Base-by-base conservation (phyloP, 2,888 invertebrate genomes). In the Chydorus sphaericus region DNA sequence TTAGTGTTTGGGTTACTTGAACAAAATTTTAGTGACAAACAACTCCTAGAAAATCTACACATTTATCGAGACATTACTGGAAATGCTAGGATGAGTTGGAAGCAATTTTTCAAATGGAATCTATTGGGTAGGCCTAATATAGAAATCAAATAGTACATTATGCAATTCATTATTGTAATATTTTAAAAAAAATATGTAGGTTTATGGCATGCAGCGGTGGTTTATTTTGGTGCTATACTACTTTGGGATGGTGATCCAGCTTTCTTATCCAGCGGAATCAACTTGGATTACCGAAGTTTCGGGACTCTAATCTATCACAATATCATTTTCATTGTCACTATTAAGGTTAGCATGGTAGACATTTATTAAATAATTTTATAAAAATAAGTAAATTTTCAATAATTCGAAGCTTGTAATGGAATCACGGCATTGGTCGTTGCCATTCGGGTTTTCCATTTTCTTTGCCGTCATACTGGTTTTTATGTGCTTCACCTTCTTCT, bases 1-100 rank as follows among this genome's bases (percentile, higher is more conserved):
- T 69, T 87, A 14, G 64, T 82, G 8, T 82, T 82, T 60, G 82
- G 85, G 1, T 71, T 88, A 53, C 79, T 83, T 16, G 89, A 89
- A 65, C 85, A 87, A 65, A 74, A 81, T 59, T 77, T 80, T 66
- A 69, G 76, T 0, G 75, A 79, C 3, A 66, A 72, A 0, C 67
- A 70, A 1, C 71, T 77, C 53, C 66, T 70, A 63, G 75, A 77
- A n/a, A 75, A 79, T 59, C 87, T 88, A 1, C 72, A 75, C 11
- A 68, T 85, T 1, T 89, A 89, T 67, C 75, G 74, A 64, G 75
- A 75, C 54, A 78, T 80, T 58, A 71, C 67, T 3, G 72, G 71
- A 58, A 86, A 87, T 71, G 73, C 74, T 56, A 72, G 79, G 38
- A 73, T 88, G 66, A 76, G 80, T 1, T 75, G 76, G 73, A 63